Percentiles rank a stretch among this genome's conserved stretches.
These are phyloP conservation scores for Liasis olivaceus DNA, from an alignment of 2,797 vertebrate species.

Conservation along the genomic window DNA sequence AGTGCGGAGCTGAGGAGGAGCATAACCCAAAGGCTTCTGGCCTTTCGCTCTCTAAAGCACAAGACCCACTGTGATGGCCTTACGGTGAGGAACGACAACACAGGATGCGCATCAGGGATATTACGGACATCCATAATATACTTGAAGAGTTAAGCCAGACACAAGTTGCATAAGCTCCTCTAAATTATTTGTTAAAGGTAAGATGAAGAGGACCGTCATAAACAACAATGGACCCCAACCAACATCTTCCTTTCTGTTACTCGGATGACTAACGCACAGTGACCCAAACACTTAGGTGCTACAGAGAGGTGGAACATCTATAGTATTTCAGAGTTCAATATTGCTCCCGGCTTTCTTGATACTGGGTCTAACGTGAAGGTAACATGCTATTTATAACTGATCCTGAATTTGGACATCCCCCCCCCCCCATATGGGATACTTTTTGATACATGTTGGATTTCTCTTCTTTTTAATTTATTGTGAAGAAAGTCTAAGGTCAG, in stretches of 20 bases:
- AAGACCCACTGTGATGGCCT: background rate
- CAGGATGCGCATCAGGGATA: background rate
- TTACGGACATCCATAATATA: background rate
- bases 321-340: background rate
- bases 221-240: background rate
- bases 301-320: background rate
- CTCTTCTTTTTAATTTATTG: background rate
- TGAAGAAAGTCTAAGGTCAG: background rate
- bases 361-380: background rate
- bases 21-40: background rate
- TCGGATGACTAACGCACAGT: background rate
- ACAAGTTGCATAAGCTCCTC: background rate
- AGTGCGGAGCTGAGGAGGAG: background rate
- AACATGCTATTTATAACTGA: background rate
- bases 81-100: background rate
- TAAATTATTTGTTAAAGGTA: background rate
- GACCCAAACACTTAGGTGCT: background rate
- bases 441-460: background rate
- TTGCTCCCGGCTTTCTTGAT: background rate
- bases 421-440: background rate
- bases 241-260: background rate
- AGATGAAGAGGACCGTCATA: background rate
- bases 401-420: background rate
- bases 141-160: background rate
- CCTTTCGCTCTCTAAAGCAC: background rate